These are phyloP conservation scores for Drosophila subobscura DNA, from an alignment of 1,140 invertebrate species.

Conservation along the genomic window DNA sequence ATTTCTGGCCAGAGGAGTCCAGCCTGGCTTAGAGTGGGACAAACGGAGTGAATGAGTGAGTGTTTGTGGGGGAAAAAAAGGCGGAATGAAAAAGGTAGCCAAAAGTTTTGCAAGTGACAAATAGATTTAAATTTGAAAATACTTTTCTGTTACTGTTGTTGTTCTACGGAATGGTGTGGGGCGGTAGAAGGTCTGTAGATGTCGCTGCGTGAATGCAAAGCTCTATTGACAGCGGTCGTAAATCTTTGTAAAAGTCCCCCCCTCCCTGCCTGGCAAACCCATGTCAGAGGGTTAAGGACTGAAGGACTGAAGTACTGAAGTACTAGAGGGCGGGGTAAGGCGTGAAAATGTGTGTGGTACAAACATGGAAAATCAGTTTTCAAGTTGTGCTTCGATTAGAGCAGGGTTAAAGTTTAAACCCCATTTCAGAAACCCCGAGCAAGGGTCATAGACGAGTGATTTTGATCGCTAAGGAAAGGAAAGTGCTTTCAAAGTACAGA, in stretches of 20 bases:
- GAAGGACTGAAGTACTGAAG: slow-evolving; percentile 3
- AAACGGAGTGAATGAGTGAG: slow-evolving; percentile 35
- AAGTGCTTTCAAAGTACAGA: slow-evolving; percentile 1
- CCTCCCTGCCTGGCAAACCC: slow-evolving; percentile 47
- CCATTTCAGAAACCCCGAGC: slow-evolving; percentile 4
- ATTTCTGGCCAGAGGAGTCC: slow-evolving; percentile 27
- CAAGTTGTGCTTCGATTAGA: slow-evolving; percentile 33
- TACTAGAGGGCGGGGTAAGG: not conserved
- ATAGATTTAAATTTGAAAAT: slow-evolving; percentile 82
- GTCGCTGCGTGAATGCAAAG: slow-evolving; percentile 68
- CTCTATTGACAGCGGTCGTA: slow-evolving; percentile 81
- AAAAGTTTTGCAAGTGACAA: slow-evolving; percentile 79
- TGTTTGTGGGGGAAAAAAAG: not conserved
- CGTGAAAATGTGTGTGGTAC: slow-evolving; percentile 53
- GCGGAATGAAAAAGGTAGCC: slow-evolving; percentile 57
- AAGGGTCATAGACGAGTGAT: slow-evolving; percentile 34
- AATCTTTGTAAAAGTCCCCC: slow-evolving; percentile 64
- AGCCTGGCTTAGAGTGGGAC: slow-evolving; percentile 25
- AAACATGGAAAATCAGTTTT: slow-evolving; percentile 70
- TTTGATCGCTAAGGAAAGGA: slow-evolving; percentile 27
- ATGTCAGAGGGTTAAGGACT: slow-evolving; percentile 49
- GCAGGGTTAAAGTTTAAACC: slow-evolving; percentile 34
- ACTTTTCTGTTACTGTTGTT: slow-evolving; percentile 58
- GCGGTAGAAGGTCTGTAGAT: slow-evolving; percentile 9
- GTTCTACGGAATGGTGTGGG: slow-evolving; percentile 6